These are phyloP conservation scores for Apis cerana DNA, from an alignment of 1,140 invertebrate species.

Conservation along the genomic window DNA sequence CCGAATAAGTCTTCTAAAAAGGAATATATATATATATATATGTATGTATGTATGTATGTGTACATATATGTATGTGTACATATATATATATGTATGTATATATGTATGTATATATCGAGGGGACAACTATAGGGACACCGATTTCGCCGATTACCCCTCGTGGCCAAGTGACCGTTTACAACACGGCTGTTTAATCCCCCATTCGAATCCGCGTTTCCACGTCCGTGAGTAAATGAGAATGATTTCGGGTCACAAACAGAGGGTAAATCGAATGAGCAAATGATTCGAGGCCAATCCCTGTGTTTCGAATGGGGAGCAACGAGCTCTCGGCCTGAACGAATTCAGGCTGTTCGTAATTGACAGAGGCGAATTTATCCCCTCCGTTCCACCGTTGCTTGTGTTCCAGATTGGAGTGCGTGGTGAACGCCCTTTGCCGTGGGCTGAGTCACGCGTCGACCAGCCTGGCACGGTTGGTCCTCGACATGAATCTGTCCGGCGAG, in stretches of 20 bases:
- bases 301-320: neutral
- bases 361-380: neutral
- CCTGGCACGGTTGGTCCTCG: constrained; percentile 80
- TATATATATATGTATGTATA: no score
- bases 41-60: no score
- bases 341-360: constrained; percentile 28
- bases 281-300: neutral
- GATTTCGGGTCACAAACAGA: constrained; percentile 5
- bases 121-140: no score
- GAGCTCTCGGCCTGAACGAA: neutral
- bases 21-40: no score
- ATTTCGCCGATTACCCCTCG: neutral
- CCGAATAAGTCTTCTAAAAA: no score
- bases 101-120: no score
- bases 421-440: constrained; percentile 80
- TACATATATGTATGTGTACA: no score
- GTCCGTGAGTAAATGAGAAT: constrained; percentile 6
- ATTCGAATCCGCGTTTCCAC: neutral
- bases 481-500: constrained; percentile 81
- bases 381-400: constrained; percentile 10
- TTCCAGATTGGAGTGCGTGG: constrained; percentile 81
- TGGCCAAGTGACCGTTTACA: neutral
- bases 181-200: neutral
- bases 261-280: neutral
- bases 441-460: constrained; percentile 74